Base-by-base conservation (phyloP, 2,797 vertebrate genomes). In the Protosalanx chinensis region DNA sequence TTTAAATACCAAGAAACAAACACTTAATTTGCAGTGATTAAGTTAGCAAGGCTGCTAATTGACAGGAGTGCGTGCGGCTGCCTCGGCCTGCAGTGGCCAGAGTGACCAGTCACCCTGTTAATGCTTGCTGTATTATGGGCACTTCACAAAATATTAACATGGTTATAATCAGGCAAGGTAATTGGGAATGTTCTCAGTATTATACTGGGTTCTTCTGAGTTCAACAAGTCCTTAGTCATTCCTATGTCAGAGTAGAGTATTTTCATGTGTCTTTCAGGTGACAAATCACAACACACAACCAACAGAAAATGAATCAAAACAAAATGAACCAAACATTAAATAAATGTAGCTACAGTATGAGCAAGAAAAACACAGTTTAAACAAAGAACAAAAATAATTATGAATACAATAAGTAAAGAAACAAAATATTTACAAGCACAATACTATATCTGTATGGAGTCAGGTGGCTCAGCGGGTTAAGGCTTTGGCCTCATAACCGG, bases 1-100 rank as follows among this genome's bases (percentile, higher is more conserved):
- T 93, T 90, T 91, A 87, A 93, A 91, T 89, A 91, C 88, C 89
- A 91, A 91, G 88, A 90, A 92, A 89, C 88, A 92, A 92, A 92
- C 90, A 92, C 91, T 93, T 90, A 75, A 89, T 93, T 93, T 91
- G 89, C 79, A 16, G 16, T 82, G 82, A 91, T 85, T 67, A 74
- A 60, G 72, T 93, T 89, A 90, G 67, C 2, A 51, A 49, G 66
- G 81, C 74, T 62, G 85, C 83, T 92, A 91, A 92, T 91, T 91
- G 90, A 90, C 89, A 89, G 85, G 81, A 80, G 85, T 77, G 87
- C 66, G 84, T 67, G 82, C 79, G 82, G 86, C 82, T 76, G 85
- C 83, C 79, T 81, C 56, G 78, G 85, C 82, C 84, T 70, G 84
- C 81, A 57, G 81, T 79, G 81, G 82, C 83, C 83, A 29, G 33